Percentiles rank a stretch among this genome's conserved stretches.
phyloP scores from a whole-genome alignment of 2,888 invertebrate genomes.

The Apodemia mormo region DNA sequence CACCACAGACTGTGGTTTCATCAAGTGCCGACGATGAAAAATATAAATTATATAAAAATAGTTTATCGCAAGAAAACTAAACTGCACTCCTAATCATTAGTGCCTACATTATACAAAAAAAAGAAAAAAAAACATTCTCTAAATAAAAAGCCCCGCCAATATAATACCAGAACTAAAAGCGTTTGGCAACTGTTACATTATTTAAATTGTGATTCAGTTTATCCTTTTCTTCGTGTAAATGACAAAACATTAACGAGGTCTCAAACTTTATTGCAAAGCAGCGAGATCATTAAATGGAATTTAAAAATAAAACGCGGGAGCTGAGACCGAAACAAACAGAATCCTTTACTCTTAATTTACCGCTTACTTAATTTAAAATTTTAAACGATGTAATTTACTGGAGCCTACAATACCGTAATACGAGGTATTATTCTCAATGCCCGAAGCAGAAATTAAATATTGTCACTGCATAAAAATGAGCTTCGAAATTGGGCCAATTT shows the following conservation, averaged over 20 bases:
- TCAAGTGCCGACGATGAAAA: too few species aligned
- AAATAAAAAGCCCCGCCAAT: background rate
- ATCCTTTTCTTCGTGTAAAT: conserved; percentile 15
- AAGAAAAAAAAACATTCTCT: too few species aligned
- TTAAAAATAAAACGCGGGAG: conserved; percentile 36
- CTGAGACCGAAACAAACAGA: conserved; percentile 21
- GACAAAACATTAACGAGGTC: conserved; percentile 55
- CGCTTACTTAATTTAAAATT: conserved; percentile 52
- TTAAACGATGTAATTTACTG: conserved; percentile 58
- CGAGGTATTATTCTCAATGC: conserved; percentile 26
- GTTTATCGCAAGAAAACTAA: too few species aligned
- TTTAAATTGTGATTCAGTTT: conserved; percentile 14
- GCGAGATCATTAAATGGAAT: conserved; percentile 54
- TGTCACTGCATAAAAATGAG: conserved; percentile 41
- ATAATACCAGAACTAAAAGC: background rate
- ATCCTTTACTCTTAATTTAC: conserved; percentile 27
- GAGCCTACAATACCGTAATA: conserved; percentile 45
- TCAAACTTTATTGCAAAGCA: conserved; percentile 48
- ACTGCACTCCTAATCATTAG: too few species aligned
- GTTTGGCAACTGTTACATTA: conserved; percentile 12
- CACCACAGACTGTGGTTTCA: too few species aligned
- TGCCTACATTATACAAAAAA: too few species aligned
- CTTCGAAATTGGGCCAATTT: conserved; percentile 6
- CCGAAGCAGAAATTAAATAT: conserved; percentile 46
- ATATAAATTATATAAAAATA: too few species aligned